Evolutionary conservation across 2,797 vertebrate genomes (phyloP), one percentile per base, ranked within the genome.

Genomic region (Galaxias olidus): DNA sequence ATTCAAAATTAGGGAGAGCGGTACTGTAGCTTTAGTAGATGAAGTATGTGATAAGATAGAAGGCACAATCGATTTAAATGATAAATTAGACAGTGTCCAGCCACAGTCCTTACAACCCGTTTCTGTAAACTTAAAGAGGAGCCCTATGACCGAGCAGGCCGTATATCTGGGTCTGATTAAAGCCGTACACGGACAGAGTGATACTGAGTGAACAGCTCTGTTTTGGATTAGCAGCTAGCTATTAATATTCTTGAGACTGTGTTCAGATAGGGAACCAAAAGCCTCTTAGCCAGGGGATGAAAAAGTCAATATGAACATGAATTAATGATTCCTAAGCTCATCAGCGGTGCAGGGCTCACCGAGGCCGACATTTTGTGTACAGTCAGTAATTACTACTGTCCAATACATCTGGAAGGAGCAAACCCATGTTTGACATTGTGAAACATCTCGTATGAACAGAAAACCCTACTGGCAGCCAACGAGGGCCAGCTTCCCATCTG

Each of bases 331-430:
- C 19, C 4, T 30, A 60, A 60, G 18, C 45, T 30, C 45, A 46
- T 60, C 44, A 47, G 19, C 12, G 17, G 58, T n/a, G 17, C 43
- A 59, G 17, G 46, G 57, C 17, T 18, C 11, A 46, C 57, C 57
- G 10, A 47, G 19, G 45, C 44, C 12, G 44, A n/a, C n/a, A 20
- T 47, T 46, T 59, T 59, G 57, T 59, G 44, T 59, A 20, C 11
- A 46, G 57, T 58, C n/a, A 44, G 44, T 18, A 42, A 59, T 57
- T 44, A 59, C 42, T 44, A 10, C 41, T 43, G 42, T 19, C 15
- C 53, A n/a, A 55, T n/a, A 55, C 20, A 55, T 55, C 17, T 15
- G 56, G 56, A 19, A 45, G 43, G 42, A 45, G 18, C 54, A 57
- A 14, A 57, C 43, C 17, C n/a, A 15, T 43, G 54, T 57, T 43